Percentiles rank a stretch among this genome's conserved stretches.
phyloP scores from a whole-genome alignment of 2,888 invertebrate species.

The Amiota minor region DNA sequence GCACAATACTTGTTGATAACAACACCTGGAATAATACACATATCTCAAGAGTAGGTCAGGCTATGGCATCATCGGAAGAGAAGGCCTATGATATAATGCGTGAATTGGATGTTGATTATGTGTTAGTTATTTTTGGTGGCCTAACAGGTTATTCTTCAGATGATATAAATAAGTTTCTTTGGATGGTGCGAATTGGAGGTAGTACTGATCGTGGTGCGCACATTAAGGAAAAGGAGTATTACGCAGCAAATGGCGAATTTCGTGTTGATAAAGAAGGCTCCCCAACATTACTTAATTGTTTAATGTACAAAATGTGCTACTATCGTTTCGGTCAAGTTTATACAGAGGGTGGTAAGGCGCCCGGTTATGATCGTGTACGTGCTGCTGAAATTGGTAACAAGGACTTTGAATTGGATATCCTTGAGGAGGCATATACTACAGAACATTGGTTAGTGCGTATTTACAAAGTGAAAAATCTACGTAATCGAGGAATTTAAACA shows the following conservation, averaged over 20 bases:
- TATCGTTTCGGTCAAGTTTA: slow-evolving; percentile 96
- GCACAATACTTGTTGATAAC: slow-evolving; percentile 97
- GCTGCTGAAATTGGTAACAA: slow-evolving; percentile 99
- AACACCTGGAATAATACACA: slow-evolving; percentile 99
- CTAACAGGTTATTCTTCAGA: slow-evolving; percentile 98
- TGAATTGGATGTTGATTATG: slow-evolving; percentile 97
- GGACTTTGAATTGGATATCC: slow-evolving; percentile 96
- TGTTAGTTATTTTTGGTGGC: slow-evolving; percentile 98
- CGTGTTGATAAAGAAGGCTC: slow-evolving; percentile 96
- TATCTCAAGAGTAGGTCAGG: slow-evolving; percentile 97
- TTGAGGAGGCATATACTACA: slow-evolving; percentile 99
- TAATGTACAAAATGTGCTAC: slow-evolving; percentile 99
- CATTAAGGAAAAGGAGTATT: slow-evolving; percentile 97
- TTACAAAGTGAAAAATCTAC: slow-evolving; percentile 96
- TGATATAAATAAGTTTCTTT: slow-evolving; percentile 99
- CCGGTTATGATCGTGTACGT: slow-evolving; percentile 96
- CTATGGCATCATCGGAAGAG: slow-evolving; percentile 98
- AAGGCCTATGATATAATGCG: slow-evolving; percentile 98
- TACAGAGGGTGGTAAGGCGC: slow-evolving; percentile 94
- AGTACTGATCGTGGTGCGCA: slow-evolving; percentile 95
- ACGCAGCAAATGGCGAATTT: slow-evolving; percentile 96
- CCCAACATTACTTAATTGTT: slow-evolving; percentile 91
- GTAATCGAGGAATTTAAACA: slow-evolving; percentile 86
- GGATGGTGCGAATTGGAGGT: slow-evolving; percentile 99
- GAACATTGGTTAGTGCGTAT: slow-evolving; percentile 99